A percentile compares a stretch with the other conserved stretches of the same genome.
phyloP scores from a whole-genome alignment of 2,797 vertebrate genomes.

The Anas capensis region DNA sequence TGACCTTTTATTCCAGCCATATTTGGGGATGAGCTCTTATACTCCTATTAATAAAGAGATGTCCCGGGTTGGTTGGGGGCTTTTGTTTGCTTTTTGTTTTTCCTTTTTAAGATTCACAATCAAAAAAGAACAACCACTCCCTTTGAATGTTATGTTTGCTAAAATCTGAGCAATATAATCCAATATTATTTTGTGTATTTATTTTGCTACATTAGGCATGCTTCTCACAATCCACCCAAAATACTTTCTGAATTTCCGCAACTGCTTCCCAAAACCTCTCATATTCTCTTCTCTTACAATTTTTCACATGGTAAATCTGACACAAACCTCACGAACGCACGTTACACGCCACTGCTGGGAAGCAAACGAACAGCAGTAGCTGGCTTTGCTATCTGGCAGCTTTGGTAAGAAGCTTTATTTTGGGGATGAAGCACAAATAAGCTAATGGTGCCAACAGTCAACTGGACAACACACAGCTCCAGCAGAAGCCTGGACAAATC shows the following conservation, averaged over 20 bases:
- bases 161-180: neutral
- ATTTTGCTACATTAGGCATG: neutral
- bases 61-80: neutral
- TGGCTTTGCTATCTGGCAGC: neutral
- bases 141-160: neutral
- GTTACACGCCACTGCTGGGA: neutral
- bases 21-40: neutral
- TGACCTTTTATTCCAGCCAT: neutral
- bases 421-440: neutral
- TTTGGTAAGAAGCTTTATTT: neutral
- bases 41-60: neutral
- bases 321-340: neutral
- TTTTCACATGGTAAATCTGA: neutral
- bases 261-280: neutral
- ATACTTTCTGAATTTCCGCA: neutral
- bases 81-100: neutral
- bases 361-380: neutral
- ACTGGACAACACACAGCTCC: accelerated
- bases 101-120: neutral
- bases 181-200: neutral
- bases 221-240: neutral
- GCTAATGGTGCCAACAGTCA: accelerated
- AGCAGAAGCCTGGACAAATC: neutral
- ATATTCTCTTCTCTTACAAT: neutral
- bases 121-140: neutral